These are phyloP conservation scores for Coelopa pilipes DNA, from an alignment of 2,888 invertebrate genomes.

Conservation along the genomic window DNA sequence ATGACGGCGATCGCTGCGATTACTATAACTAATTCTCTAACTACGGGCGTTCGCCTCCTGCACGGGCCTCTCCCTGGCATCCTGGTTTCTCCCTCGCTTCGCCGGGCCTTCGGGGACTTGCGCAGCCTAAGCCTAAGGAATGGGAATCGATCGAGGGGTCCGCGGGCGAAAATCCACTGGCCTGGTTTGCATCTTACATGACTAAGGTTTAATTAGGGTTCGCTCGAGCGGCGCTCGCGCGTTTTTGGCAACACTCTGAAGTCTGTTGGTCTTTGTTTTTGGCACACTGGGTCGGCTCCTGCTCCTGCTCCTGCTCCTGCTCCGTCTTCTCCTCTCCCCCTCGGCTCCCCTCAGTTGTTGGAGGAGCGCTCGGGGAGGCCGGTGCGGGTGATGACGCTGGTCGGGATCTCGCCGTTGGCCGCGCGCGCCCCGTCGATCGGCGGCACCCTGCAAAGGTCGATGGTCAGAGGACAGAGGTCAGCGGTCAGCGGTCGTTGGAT, in stretches of 20 bases:
- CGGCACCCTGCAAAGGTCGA: slow-evolving; percentile 67
- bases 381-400: slow-evolving; percentile 71
- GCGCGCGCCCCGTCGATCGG: slow-evolving; percentile 68
- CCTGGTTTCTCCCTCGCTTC: too few relatives aligned
- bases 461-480: too few relatives aligned
- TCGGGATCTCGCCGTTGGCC: slow-evolving; percentile 62
- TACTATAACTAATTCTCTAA: neutral
- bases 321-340: too few relatives aligned
- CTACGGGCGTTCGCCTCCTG: too few relatives aligned
- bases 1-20: neutral
- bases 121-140: too few relatives aligned
- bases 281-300: neutral
- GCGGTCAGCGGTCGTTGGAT: too few relatives aligned
- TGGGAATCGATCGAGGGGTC: too few relatives aligned
- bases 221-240: neutral
- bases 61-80: too few relatives aligned
- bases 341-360: slow-evolving; percentile 56
- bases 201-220: neutral
- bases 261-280: slow-evolving; percentile 19
- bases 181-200: slow-evolving; percentile 38
- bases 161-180: too few relatives aligned
- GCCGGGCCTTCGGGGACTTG: too few relatives aligned
- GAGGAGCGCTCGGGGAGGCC: slow-evolving; percentile 65
- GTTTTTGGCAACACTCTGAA: slow-evolving; percentile 21
- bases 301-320: too few relatives aligned